Base-by-base conservation (phyloP, 2,888 invertebrate genomes). In the Diarsia mendica region DNA sequence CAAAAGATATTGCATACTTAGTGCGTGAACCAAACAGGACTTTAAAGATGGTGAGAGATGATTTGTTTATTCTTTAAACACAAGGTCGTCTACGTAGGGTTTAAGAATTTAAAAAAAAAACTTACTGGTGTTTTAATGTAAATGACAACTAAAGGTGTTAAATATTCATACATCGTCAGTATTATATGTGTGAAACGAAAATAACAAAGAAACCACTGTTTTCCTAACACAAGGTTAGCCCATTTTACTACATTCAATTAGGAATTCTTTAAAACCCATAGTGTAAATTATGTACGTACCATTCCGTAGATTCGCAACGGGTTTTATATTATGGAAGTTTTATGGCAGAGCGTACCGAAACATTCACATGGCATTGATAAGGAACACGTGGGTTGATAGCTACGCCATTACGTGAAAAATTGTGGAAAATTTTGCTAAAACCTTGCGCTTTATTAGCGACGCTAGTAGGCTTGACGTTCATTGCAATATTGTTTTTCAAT, bases 361-460 rank as follows among this genome's bases (percentile, higher is more conserved):
- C 93, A 91, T 92, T 94, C 93, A 90, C 90, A 92, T 90, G 91
- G 91, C 89, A 79, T 80, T 88, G 95, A 95, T 95, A 95, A 95
- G 89, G 69, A 60, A 87, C 95, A 94, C 94, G 94, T 94, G 94
- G 92, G 66, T 82, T 85, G 90, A 87, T 86, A 87, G 88, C 88
- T 88, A 89, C 79, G 87, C 67, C 75, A 77, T 90, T 89, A 88
- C 86, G 89, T 90, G 88, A 90, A 84, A 86, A 85, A 87, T 78
- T 82, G 75, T 79, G 82, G 83, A 80, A 86, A 85, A 75, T 48
- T 83, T 83, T 83, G 73, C 67, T 81, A 84, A 82, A 81, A 76
- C 73, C 84, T 77, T 77, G 80, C 83, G 78, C 28, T 51, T 68
- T 33, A 77, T 89, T 86, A 82, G 87, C 65, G 75, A 88, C 85